Conservation (phyloP, 2,113 vertebrate species). For the Pollimyrus isidori region DNA sequence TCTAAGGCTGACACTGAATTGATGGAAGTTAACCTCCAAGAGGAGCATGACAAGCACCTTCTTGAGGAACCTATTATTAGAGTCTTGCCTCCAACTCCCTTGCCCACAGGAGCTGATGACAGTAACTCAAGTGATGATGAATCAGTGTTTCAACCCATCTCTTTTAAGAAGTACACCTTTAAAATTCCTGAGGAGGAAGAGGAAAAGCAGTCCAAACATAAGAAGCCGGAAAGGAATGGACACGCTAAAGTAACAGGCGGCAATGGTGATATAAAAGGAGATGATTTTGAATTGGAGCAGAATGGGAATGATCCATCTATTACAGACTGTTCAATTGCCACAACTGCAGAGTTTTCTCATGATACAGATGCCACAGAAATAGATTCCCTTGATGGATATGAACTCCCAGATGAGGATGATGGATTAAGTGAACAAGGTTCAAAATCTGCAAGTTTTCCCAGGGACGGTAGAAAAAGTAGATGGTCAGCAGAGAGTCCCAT, state of each 20-base stretch:
- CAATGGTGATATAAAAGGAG: slow-evolving; percentile 58
- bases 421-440: slow-evolving; percentile 82
- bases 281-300: slow-evolving; percentile 77
- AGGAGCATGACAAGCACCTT: slow-evolving; percentile 79
- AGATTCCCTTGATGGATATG: slow-evolving; percentile 95
- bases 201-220: slow-evolving; percentile 62
- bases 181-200: slow-evolving; percentile 69
- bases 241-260: slow-evolving; percentile 53
- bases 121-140: slow-evolving; percentile 83
- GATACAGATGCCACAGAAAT: slow-evolving; percentile 98
- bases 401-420: slow-evolving; percentile 96
- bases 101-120: slow-evolving; percentile 67
- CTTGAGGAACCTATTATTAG: slow-evolving; percentile 87
- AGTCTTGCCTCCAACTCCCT: slow-evolving; percentile 90
- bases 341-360: slow-evolving; percentile 97
- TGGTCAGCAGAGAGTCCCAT: slow-evolving; percentile 83
- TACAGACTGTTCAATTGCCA: slow-evolving; percentile 97
- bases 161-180: slow-evolving; percentile 81
- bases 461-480: slow-evolving; percentile 79
- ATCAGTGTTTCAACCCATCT: slow-evolving; percentile 81
- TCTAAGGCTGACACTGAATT: slow-evolving; percentile 82
- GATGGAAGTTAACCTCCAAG: slow-evolving; percentile 90
- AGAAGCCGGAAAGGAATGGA: slow-evolving; percentile 66
- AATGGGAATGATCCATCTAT: slow-evolving; percentile 97
- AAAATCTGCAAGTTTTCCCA: slow-evolving; percentile 68